Percentiles rank a stretch among this genome's conserved stretches.
Conservation (phyloP, 2,888 invertebrate species). For the Coenonympha glycerion region DNA sequence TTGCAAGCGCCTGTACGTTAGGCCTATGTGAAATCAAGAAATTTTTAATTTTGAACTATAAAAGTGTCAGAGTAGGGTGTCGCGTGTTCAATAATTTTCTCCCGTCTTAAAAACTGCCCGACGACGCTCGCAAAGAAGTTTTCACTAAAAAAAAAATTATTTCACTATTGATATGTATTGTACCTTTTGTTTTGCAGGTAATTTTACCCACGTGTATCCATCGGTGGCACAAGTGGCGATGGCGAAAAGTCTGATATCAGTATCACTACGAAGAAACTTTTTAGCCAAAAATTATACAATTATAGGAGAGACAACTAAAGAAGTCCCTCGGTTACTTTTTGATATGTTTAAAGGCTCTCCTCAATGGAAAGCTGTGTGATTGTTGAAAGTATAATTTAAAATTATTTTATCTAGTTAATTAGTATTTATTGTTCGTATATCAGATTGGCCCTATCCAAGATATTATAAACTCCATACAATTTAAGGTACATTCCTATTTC, state of each 20-base stretch:
- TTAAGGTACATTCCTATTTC: no score
- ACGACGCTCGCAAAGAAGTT: no score
- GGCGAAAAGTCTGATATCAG: constrained; percentile 24
- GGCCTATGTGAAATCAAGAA: no score
- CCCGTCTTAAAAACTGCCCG: background rate
- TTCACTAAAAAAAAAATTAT: no score
- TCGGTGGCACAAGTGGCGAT: constrained; percentile 37
- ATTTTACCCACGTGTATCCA: constrained; percentile 40
- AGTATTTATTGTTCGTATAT: no score
- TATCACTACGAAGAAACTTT: background rate
- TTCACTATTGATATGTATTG: background rate
- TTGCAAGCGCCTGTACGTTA: no score
- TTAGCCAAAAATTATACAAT: constrained; percentile 3
- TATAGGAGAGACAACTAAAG: constrained; percentile 6
- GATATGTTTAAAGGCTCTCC: constrained; percentile 7
- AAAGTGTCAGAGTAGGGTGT: no score
- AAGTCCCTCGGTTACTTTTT: constrained; percentile 3
- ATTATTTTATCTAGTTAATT: background rate
- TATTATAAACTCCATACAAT: no score
- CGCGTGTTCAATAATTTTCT: no score
- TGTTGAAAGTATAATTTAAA: background rate
- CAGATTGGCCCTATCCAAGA: no score
- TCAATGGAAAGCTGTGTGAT: constrained; percentile 4
- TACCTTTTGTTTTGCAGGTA: constrained; percentile 39
- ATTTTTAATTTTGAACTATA: no score